These are phyloP conservation scores for Polydrusus cervinus DNA, from an alignment of 2,888 invertebrate genomes.

Conservation along the genomic window DNA sequence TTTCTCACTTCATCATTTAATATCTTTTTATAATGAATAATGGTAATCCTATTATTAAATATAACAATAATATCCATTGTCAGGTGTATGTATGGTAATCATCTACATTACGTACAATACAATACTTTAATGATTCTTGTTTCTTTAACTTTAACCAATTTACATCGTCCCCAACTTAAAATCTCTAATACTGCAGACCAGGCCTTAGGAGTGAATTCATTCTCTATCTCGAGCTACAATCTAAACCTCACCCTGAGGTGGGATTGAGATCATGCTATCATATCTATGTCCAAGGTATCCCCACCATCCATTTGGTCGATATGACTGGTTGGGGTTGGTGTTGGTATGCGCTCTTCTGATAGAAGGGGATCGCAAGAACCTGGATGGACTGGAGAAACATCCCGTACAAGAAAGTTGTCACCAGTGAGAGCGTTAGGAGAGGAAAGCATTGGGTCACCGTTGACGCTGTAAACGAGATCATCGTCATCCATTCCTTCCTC, in stretches of 20 bases:
- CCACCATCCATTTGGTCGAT: conserved; percentile 72
- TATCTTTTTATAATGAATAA: too few species aligned
- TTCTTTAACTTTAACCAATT: background rate
- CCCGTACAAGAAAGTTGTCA: conserved; percentile 76
- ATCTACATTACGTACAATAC: too few species aligned
- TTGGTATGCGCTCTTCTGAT: conserved; percentile 68
- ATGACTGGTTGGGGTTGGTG: conserved; percentile 71
- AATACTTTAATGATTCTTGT: background rate
- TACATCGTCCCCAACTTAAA: background rate
- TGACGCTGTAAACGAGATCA: conserved; percentile 67
- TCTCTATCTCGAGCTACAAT: conserved; percentile 49
- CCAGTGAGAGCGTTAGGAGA: conserved; percentile 75
- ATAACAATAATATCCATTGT: too few species aligned
- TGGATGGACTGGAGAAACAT: conserved; percentile 75
- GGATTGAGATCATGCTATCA: conserved; percentile 71
- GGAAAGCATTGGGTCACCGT: conserved; percentile 72
- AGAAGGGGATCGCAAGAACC: conserved; percentile 79
- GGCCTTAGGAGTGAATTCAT: conserved; percentile 29
- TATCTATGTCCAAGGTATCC: conserved; percentile 74
- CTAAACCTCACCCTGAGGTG: conserved; percentile 46
- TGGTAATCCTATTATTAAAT: too few species aligned
- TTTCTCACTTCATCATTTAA: too few species aligned
- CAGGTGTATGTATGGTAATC: too few species aligned
- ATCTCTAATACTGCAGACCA: conserved; percentile 40
- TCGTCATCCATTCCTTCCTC: conserved; percentile 76